Evolutionary conservation across 2,113 vertebrate genomes (phyloP), one percentile per base, ranked within the genome.

Genomic region (Pomatorhinus ruficollis): DNA sequence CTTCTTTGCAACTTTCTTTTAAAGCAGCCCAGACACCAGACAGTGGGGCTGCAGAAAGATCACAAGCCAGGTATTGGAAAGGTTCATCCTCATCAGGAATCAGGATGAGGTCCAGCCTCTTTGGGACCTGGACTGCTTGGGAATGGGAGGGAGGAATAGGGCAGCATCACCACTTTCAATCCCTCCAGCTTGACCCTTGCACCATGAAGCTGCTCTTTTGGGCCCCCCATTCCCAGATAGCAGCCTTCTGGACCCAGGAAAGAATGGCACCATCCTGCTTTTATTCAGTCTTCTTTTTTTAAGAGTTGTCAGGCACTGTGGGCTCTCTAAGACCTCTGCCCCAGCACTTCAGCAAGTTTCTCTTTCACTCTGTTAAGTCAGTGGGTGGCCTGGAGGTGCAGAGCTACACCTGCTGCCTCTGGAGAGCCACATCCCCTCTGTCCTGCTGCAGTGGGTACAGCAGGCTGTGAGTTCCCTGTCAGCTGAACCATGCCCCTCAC

Each of bases 71-170:
- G 66, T 78, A 88, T 65, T 18, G 64, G 79, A 86, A 94, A 72
- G 45, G 91, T 39, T 78, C 59, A 95, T 76, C 35, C 83, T 57
- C 72, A 27, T 1, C 1, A 12, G 39, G n/a, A 35, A 27, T 1
- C 1, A 12, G 39, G n/a, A 35, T 33, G 53, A 54, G 53, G 53
- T 33, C 50, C 59, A 95, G 78, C 35, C 83, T 57, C 72, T 24
- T 1, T 2, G 9, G 17, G 39, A 47, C 28, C 31, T 8, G 8
- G 31, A 33, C 9, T 31, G 10, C 37, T 22, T 1, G 0, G 7
- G 35, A 37, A 39, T 49, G 33, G 27, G 42, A 40, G 31, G 50
- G 40, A 53, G 23, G 23, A 57, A n/a, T 12, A 74, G 22, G n/a
- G 52, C 47, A 61, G 21, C 25, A 74, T 49, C 44, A 22, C 8